Evolutionary conservation across 1,140 invertebrate species (phyloP), one percentile per base, ranked within the genome.

Genomic region (Augochlora pura): DNA sequence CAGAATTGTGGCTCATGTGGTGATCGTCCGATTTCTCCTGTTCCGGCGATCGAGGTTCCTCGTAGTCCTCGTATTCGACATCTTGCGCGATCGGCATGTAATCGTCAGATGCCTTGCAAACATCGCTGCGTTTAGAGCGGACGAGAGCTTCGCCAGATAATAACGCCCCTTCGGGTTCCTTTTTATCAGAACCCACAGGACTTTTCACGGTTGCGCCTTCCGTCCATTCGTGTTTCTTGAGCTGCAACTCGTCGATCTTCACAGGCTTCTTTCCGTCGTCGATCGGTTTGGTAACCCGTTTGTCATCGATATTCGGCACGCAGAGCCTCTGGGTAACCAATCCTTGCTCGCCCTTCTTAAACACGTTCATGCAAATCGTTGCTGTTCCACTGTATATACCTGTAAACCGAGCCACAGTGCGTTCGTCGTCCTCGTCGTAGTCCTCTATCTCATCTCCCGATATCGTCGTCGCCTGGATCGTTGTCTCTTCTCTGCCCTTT

Each of bases 361-460:
- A 25, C 9, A 78, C 68, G 16, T 72, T 64, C 38, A 78, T 0
- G 16, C 76, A 78, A 0, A 72, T 9, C 38, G 21, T 63, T 14
- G 49, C 54, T 0, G 76, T 72, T 0, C 2, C 23, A 23, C 25
- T 14, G 14, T 12, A 0, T 10, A 62, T 1, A 2, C 8, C 18
- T 6, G 49, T 21, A 3, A 21, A 52, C 16, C 4, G 9, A 52
- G 23, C 14, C 54, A 18, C 21, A 9, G 5, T 9, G 18, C 8
- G 9, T 14, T 52, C 49, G n/a, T 69, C 38, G 3, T 70, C 59
- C 2, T 54, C 5, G 16, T 54, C 25, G 6, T 42, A 6, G 1
- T 73, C 23, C 5, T 70, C 52, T 38, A 59, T 32, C 32, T 70
- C 68, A 14, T 57, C 49, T 10, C 2, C 21, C 6, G 8, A 9